Base-by-base conservation (phyloP, 2,888 invertebrate species). In the Cenopis cana region DNA sequence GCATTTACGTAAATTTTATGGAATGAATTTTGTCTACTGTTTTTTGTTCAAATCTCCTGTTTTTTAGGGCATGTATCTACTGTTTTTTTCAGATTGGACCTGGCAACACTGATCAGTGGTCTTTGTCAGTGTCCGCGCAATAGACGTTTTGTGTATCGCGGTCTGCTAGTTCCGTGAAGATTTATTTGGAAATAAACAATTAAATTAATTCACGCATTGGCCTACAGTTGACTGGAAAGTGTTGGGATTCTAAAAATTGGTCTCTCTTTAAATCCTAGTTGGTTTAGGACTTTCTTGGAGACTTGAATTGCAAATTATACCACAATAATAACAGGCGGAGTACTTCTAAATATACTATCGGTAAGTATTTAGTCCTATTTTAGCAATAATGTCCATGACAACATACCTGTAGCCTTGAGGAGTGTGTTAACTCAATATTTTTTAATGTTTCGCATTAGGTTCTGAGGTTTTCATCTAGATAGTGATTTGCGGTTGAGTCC, bases 181-280 rank as follows among this genome's bases (percentile, higher is more conserved):
- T 56, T 71, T 71, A 71, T 71, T 71, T 67, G 49, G 67, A 71
- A 66, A 67, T 61, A 61, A 67, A 61, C 60, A 71, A 71, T 50
- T 55, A 49, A 67, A 67, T 54, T 52, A 67, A 61, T 55, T 71
- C 59, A 67, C 55, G 29, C 29, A 55, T 38, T 56, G 36, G 33
- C 54, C 14, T 17, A 14, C 29, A 10, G 49, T 56, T 55, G 20
- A 60, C 54, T 65, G 17, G 17, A 54, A 3, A 67, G 66, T 67
- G 54, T 24, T 18, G 12, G 24, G 8, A 55, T 46, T 33, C 11
- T 20, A n/a, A 17, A 9, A 36, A 18, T 9, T 49, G 46, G 36
- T 36, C 46, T 24, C 60, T 14, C 18, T 54, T 24, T 17, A 66
- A 54, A 14, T 57, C 54, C 52, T 66, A 18, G 18, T 50, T 38